Evolutionary conservation across 2,888 invertebrate species (phyloP), one percentile per base, ranked within the genome.

Genomic region (Siphonodentalium dalli): DNA sequence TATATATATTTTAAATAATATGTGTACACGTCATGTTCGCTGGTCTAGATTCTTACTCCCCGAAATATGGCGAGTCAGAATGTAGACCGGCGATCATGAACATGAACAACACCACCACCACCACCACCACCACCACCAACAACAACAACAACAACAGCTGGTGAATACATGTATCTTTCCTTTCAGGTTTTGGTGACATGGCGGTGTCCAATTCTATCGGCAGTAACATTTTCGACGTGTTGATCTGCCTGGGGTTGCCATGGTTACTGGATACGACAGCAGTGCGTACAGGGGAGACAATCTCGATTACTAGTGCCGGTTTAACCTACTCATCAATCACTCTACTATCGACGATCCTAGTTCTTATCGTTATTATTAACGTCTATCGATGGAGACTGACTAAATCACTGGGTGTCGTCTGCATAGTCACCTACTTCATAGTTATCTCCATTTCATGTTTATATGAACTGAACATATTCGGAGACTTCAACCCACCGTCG

Each of bases 401-500:
- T 61, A 88, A 87, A 74, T 83, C 83, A 42, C 86, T 90, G 4
- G 94, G 93, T 11, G 58, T 83, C 0, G 83, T 88, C 0, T 86
- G 92, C 18, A 74, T 89, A 1, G 31, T 83, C 0, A 84, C 90
- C 8, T 94, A 94, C 73, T 64, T 83, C 0, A 72, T 88, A 4
- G 91, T 91, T 69, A 87, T 93, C 4, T 85, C 87, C 0, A 84
- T 92, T 46, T 90, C 93, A 4, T 87, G 92, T 57, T 82, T 92
- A 23, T 87, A 90, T 46, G 93, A 93, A 81, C 85, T 89, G 78
- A 89, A 90, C 63, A 91, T 92, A 63, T 93, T 94, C 88, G 93
- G 92, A 85, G 88, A 88, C 72, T 91, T 93, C 71, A 93, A 93
- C 84, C 85, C 90, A 69, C 92, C 92, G 68, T 90, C 92, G 58